A percentile compares a stretch with the other conserved stretches of the same genome.
Conservation (phyloP, 2,888 invertebrate species). For the Cosmia pyralina region DNA sequence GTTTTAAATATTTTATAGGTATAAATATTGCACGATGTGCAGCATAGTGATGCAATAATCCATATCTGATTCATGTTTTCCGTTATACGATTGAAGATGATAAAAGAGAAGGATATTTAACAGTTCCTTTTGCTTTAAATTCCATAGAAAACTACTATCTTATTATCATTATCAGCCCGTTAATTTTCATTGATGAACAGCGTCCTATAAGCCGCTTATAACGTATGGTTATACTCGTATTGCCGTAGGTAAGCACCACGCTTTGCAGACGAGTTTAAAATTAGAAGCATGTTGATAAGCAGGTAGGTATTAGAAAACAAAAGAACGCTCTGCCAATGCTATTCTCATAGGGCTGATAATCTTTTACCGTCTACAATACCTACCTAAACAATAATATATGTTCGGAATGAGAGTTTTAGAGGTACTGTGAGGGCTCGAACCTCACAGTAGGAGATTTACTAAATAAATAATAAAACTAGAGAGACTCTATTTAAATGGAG, state of each 20-base stretch:
- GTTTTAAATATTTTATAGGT: conserved; percentile 7
- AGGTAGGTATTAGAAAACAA: not conserved
- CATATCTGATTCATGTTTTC: conserved; percentile 27
- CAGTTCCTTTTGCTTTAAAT: not conserved
- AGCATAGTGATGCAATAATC: conserved; percentile 24
- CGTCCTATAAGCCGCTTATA: no score
- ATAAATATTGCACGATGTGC: not conserved
- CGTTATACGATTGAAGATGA: conserved; percentile 1
- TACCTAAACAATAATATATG: not conserved
- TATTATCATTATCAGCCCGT: not conserved
- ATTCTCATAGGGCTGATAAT: not conserved
- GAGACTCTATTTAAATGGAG: no score
- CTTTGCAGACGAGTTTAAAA: not conserved
- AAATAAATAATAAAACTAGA: no score
- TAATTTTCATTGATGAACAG: not conserved
- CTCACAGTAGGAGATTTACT: no score
- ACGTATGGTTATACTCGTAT: not conserved
- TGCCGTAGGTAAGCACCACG: not conserved
- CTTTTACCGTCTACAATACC: not conserved
- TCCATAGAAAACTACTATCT: not conserved
- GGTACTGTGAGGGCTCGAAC: no score
- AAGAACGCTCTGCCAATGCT: not conserved
- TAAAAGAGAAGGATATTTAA: not conserved
- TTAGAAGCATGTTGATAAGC: not conserved
- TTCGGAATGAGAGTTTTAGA: not conserved